phyloP scores from a whole-genome alignment of 23 tunicate species.

The Ascidia mentula region DNA sequence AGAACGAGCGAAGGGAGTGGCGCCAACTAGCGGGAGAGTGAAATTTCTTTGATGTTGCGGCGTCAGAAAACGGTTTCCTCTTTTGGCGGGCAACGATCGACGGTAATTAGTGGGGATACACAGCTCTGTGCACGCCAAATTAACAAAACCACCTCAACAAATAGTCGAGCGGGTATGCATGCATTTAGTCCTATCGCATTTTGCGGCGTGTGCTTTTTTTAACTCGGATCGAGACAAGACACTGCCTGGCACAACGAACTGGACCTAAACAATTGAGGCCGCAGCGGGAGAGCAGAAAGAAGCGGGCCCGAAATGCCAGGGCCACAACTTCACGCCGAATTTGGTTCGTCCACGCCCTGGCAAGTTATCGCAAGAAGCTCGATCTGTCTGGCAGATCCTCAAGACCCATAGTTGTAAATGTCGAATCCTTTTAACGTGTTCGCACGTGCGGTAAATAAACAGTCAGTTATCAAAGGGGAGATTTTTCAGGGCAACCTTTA shows the following conservation, averaged over 20 bases:
- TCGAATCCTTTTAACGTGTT: background rate
- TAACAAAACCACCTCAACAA: constrained; percentile 4
- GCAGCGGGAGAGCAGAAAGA: background rate
- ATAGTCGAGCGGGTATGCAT: background rate
- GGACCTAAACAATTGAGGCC: background rate
- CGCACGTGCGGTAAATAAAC: background rate
- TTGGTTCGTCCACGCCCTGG: background rate
- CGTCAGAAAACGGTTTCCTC: background rate
- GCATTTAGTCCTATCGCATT: too few relatives aligned
- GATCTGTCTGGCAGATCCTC: too few relatives aligned
- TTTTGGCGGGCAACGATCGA: background rate
- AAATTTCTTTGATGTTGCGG: background rate
- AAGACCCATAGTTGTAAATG: background rate
- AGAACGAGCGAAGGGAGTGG: background rate
- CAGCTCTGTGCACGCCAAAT: background rate
- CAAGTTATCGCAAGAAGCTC: background rate
- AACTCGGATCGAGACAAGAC: background rate
- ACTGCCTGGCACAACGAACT: background rate
- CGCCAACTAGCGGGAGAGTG: background rate
- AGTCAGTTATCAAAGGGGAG: background rate
- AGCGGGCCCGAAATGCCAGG: background rate
- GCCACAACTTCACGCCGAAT: background rate
- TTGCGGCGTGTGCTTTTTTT: background rate
- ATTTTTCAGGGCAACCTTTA: too few relatives aligned
- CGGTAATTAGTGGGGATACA: constrained; percentile 2